Evolutionary conservation across 1,140 invertebrate genomes (phyloP).

Genomic region (Drosophila lacteicornis): DNA sequence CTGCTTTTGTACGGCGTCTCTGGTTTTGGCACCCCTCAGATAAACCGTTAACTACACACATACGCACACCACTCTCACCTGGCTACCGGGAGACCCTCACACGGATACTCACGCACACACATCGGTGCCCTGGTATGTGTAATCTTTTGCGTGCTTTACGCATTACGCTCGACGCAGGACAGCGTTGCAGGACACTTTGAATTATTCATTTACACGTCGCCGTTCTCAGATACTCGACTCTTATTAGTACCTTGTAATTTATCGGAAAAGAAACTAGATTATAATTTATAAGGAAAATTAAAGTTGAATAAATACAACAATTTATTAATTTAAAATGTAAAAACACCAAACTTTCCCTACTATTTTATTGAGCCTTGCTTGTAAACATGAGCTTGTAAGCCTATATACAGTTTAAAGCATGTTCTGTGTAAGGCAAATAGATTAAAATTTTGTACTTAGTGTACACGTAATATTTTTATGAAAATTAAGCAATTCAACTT

Average conservation of each 20-base stretch:
- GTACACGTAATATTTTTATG: too few relatives aligned
- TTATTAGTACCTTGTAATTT: conserved; percentile 9
- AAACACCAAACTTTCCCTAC: too few relatives aligned
- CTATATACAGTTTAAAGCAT: too few relatives aligned
- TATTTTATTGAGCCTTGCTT: too few relatives aligned
- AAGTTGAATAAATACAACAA: not conserved
- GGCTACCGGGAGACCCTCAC: conserved; percentile 48
- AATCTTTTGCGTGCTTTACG: conserved; percentile 82
- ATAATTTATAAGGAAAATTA: not conserved
- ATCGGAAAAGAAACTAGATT: not conserved
- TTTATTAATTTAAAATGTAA: too few relatives aligned
- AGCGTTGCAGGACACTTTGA: conserved; percentile 81
- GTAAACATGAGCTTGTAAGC: too few relatives aligned
- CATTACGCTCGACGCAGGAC: conserved; percentile 73
- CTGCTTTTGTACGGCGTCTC: conserved; percentile 46
- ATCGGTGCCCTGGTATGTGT: conserved; percentile 60
- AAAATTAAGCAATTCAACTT: not conserved
- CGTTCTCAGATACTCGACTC: conserved; percentile 4
- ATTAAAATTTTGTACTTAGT: too few relatives aligned
- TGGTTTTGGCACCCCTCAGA: conserved; percentile 74
- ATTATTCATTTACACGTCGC: conserved; percentile 78
- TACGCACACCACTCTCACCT: conserved; percentile 10
- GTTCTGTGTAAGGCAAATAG: not conserved
- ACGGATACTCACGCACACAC: conserved; percentile 31
- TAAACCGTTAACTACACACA: conserved; percentile 77